Percentiles rank a stretch among this genome's conserved stretches.
Conservation (phyloP, 2,113 vertebrate species). For the Ctenodactylus gundi region DNA sequence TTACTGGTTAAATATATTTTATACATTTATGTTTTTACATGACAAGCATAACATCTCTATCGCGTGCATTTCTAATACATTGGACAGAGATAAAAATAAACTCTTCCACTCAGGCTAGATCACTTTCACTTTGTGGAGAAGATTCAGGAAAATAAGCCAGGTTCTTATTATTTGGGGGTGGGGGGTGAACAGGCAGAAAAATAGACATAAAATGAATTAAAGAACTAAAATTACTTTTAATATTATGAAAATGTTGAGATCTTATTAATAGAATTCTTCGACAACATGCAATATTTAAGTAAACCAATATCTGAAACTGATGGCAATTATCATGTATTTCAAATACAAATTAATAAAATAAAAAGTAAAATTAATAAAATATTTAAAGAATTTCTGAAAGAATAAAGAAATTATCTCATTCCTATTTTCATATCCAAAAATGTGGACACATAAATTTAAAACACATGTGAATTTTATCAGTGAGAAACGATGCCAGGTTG, state of each 20-base stretch:
- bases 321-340: too few species aligned
- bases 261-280: too few species aligned
- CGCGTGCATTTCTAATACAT: neutral
- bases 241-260: neutral
- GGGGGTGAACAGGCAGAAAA: accelerated
- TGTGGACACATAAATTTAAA: neutral
- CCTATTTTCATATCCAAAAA: neutral
- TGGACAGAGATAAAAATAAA: neutral
- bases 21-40: neutral
- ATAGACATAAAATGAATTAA: neutral
- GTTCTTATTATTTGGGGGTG: neutral
- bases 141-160: neutral
- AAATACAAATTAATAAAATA: too few species aligned
- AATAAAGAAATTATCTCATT: neutral
- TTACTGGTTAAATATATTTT: neutral
- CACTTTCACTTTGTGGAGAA: neutral
- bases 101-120: neutral
- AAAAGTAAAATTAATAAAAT: too few species aligned
- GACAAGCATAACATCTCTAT: neutral
- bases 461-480: neutral
- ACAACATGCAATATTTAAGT: too few species aligned
- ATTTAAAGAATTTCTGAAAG: neutral
- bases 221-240: neutral
- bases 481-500: neutral
- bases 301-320: too few species aligned